Conservation (phyloP, 2,113 vertebrate genomes). For the Fregetta grallaria region DNA sequence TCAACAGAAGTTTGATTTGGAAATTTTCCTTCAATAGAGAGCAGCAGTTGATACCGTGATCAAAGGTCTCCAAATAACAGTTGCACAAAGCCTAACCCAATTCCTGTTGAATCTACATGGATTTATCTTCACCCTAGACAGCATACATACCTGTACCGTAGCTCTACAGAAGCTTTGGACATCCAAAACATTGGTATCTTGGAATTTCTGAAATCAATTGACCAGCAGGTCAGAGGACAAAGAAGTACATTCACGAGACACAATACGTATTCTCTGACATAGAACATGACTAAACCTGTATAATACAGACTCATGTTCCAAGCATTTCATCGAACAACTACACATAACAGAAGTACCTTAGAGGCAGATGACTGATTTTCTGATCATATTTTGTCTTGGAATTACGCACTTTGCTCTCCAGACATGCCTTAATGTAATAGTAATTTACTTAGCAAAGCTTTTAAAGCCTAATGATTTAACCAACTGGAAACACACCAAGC, state of each 20-base stretch:
- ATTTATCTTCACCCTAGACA: not conserved
- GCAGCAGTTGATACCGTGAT: not conserved
- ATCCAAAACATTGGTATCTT: not conserved
- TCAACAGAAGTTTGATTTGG: not conserved
- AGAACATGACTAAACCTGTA: not conserved
- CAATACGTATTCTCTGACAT: rapidly evolving
- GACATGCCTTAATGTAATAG: not conserved
- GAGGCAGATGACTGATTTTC: not conserved
- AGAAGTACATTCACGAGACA: rapidly evolving
- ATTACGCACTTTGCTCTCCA: not conserved
- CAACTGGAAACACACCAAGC: not conserved
- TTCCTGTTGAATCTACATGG: not conserved
- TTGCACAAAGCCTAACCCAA: not conserved
- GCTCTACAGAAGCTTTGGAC: not conserved
- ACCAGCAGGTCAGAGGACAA: not conserved
- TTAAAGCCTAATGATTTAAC: not conserved
- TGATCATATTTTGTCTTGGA: not conserved
- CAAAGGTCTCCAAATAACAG: not conserved
- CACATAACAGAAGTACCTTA: not conserved
- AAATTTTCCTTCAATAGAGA: not conserved
- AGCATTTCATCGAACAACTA: not conserved
- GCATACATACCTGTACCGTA: not conserved
- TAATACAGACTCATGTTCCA: not conserved
- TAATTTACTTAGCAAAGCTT: not conserved
- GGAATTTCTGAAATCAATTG: not conserved